Conservation (phyloP, 30 jellyfish, hydroid and myxozoan genomes). For the Catostylus mosaicus region DNA sequence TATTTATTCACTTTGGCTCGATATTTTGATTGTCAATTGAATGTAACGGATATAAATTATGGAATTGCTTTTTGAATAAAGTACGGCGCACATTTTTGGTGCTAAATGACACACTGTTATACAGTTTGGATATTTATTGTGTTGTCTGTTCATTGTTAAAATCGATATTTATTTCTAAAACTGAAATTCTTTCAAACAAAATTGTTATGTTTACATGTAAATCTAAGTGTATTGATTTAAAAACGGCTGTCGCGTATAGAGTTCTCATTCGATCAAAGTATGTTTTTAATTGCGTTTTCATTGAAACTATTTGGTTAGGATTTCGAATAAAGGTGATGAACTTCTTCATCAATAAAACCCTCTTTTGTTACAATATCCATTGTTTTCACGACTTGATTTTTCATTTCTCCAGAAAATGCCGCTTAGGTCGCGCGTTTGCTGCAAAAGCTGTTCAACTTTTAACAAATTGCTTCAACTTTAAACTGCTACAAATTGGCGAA, state of each 20-base stretch:
- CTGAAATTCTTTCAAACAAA: neutral
- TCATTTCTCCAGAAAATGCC: too few species aligned
- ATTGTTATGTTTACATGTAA: slow-evolving; percentile 28
- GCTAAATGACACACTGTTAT: slow-evolving; percentile 10
- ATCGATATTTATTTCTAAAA: neutral
- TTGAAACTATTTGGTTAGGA: neutral
- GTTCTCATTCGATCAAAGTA: neutral
- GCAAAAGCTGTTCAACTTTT: too few species aligned
- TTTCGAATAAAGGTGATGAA: neutral
- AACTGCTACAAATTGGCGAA: too few species aligned
- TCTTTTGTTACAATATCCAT: neutral
- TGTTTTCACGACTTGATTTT: too few species aligned
- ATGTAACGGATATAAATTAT: neutral
- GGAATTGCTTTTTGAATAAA: neutral
- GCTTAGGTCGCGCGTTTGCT: too few species aligned
- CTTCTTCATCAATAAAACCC: neutral
- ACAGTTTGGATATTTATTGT: neutral
- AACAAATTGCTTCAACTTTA: too few species aligned
- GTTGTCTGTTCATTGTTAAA: neutral
- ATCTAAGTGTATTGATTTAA: neutral
- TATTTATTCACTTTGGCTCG: neutral
- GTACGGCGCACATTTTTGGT: neutral
- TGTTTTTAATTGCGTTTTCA: neutral
- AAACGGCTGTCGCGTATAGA: slow-evolving; percentile 48
- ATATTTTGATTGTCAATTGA: neutral